Conservation (phyloP, 2,888 invertebrate genomes). For the Dryobotodes eremita region DNA sequence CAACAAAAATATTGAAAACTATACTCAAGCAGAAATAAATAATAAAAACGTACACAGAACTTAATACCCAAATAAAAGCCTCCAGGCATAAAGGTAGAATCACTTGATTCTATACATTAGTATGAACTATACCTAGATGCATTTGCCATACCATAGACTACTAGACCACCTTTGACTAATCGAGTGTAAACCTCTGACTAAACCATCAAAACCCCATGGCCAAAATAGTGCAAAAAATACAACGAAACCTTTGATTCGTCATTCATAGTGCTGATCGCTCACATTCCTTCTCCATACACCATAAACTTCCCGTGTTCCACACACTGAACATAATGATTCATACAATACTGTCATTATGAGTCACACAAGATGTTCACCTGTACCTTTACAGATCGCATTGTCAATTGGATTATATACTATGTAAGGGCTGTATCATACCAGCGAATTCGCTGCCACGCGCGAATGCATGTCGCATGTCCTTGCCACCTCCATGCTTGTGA, state of each 20-base stretch:
- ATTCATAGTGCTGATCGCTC: slow-evolving; percentile 64
- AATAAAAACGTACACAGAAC: no score
- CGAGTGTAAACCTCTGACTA: neutral
- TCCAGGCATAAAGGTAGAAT: no score
- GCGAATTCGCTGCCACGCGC: neutral
- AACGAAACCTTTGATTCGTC: slow-evolving; percentile 59
- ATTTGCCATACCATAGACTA: neutral
- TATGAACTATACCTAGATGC: neutral
- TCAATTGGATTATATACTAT: slow-evolving; percentile 58
- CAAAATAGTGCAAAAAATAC: slow-evolving; percentile 39
- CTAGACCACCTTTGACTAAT: slow-evolving; percentile 35
- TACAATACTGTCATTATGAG: slow-evolving; percentile 68
- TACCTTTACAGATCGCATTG: slow-evolving; percentile 64
- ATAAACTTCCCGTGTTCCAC: slow-evolving; percentile 75
- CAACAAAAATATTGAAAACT: no score
- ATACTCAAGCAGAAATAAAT: no score
- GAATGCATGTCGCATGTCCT: neutral
- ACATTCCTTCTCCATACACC: slow-evolving; percentile 71
- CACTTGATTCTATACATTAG: neutral
- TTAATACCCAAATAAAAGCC: no score
- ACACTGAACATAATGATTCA: slow-evolving; percentile 74
- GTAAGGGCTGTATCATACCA: slow-evolving; percentile 38
- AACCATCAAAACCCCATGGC: slow-evolving; percentile 34
- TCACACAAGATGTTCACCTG: slow-evolving; percentile 74
- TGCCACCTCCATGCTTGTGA: neutral